Evolutionary conservation across 2,888 invertebrate genomes (phyloP), one percentile per base, ranked within the genome.

Genomic region (Nymphalis polychloros): DNA sequence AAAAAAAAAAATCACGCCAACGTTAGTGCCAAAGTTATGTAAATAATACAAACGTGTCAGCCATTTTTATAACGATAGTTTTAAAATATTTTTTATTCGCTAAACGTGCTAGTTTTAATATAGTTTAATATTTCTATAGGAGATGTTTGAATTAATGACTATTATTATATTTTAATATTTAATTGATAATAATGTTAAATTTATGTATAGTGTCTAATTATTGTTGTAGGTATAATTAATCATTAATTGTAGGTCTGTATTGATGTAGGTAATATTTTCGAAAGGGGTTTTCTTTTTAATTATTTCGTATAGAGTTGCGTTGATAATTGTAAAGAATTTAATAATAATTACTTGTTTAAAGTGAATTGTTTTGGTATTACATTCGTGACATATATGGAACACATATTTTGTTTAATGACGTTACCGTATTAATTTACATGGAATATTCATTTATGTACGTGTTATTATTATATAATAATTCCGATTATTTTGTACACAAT

Each of bases 171-270:
- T 60, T 66, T 66, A 67, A 68, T 60, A 63, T 49, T 63, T 60
- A 65, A 53, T 68, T 55, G 52, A 67, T 53, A 47, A 55, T 59
- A 71, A 66, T 57, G 60, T 69, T 71, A 69, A n/a, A 69, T 69
- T 64, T 69, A 67, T 71, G 49, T 53, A 66, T 69, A 66, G 57
- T 69, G 47, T 66, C 53, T 48, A 65, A 66, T 35, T 57, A 55
- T 57, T 70, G 63, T 67, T 70, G 59, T 49, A 59, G 47, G 50
- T 65, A 59, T 20, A 35, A 41, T 50, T 49, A 31, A 48, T 19
- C 48, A 35, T 35, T 19, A n/a, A 67, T 20, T 13, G n/a, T 48
- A 53, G 31, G 17, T 31, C 3, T 55, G 31, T 31, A 31, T 31
- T 27, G 31, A 31, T n/a, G 53, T 31, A 48, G 8, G 53, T 19